Evolutionary conservation across 2,888 invertebrate genomes (phyloP), one percentile per base, ranked within the genome.

Genomic region (Ischnus inquisitorius): DNA sequence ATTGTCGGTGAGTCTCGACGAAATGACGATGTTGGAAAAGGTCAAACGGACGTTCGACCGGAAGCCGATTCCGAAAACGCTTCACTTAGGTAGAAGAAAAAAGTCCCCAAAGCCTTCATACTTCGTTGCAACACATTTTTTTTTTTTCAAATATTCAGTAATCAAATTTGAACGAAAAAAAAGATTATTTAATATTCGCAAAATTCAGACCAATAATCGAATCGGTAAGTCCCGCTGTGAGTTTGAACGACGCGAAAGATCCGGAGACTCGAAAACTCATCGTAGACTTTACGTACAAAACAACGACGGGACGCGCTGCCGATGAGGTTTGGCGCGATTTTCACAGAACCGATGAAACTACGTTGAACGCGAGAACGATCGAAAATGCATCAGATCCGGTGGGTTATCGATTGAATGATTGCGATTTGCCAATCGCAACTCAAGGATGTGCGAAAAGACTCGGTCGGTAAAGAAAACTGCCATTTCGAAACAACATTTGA

Each of bases 241-340:
- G 93, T 79, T 88, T 94, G 57, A 94, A 94, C 81, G 93, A 94
- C 62, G 89, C 94, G 3, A 88, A 90, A 6, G 93, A 94, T 85
- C 88, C 90, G 34, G 89, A 93, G 82, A 91, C 92, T 88, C 88
- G 93, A 48, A 88, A 91, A 60, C 71, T 93, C 12, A 69, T 94
- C 4, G 87, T 92, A 25, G 81, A 91, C 19, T 89, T 89, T 72
- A 92, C 92, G 87, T 94, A 94, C 86, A 93, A 92, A 1, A 93
- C 93, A 0, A 93, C 92, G 41, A 90, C 89, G 86, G 87, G 90
- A 71, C 90, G 90, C 82, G 90, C 91, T 14, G 90, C 90, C 77
- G 87, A 89, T 54, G 93, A 93, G 86, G 91, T 92, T n/a, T 85
- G 86, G 82, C 41, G 79, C 10, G 68, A 86, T 46, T 82, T 84